A percentile compares a stretch with the other conserved stretches of the same genome.
Evolutionary conservation across 2,797 vertebrate species (phyloP).

Genomic region (Cryptoprocta ferox): DNA sequence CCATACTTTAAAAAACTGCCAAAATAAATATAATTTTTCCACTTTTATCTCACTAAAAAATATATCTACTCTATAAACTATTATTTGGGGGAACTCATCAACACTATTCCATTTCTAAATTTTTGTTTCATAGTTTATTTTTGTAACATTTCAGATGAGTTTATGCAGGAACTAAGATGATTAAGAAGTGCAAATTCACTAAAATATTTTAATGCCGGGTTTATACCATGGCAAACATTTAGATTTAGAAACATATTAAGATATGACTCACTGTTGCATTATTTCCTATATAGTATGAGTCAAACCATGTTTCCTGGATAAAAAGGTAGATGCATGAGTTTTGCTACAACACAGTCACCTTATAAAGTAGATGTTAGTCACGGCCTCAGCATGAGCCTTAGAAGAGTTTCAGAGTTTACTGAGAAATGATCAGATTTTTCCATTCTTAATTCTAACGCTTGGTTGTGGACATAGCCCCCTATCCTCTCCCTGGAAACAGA

Average conservation of each 20-base stretch:
- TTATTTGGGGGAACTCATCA: background rate
- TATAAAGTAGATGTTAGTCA: conserved; percentile 25
- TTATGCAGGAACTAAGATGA: conserved; percentile 51
- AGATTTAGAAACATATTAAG: conserved; percentile 68
- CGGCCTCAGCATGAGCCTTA: background rate
- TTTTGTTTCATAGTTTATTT: conserved; percentile 64
- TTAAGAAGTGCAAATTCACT: conserved; percentile 50
- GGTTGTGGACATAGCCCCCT: background rate
- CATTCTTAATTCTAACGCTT: conserved; percentile 23
- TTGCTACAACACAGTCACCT: background rate
- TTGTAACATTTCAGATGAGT: conserved; percentile 51
- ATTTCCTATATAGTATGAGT: conserved; percentile 71
- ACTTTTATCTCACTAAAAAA: conserved; percentile 48
- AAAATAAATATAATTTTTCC: background rate
- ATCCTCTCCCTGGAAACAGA: background rate
- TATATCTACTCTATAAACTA: background rate
- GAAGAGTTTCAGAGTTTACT: conserved; percentile 30
- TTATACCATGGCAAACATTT: conserved; percentile 57
- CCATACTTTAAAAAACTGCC: conserved; percentile 3
- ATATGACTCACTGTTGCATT: conserved; percentile 66
- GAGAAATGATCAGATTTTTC: conserved; percentile 34
- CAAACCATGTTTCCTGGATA: conserved; percentile 55
- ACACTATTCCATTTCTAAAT: conserved; percentile 14
- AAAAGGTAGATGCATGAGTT: conserved; percentile 67
- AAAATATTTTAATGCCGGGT: conserved; percentile 66